Evolutionary conservation across 2,113 vertebrate genomes (phyloP), one percentile per base, ranked within the genome.

Genomic region (Rhynchomys soricoides): DNA sequence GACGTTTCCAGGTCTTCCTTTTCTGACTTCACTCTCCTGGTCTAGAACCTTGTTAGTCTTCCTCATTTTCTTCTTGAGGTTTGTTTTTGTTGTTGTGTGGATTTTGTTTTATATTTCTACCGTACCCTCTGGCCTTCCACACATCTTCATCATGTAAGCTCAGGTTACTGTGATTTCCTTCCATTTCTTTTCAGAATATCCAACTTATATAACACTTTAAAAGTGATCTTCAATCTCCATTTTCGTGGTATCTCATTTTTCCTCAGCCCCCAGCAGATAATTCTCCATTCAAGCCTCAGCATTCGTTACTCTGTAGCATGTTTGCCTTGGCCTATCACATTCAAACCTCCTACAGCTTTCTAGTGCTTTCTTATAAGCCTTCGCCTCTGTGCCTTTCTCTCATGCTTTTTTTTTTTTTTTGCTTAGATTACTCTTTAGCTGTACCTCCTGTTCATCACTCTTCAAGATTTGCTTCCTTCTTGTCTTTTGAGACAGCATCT

Each of bases 361-460:
- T 43, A 29, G 62, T 88, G 29, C 4, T 91, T 26, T 86, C 83
- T 77, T 74, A 86, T 1, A 81, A 59, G 40, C 86, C 70, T 89
- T 92, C 66, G 43, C 96, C 85, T 96, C 85, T 77, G 93, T 96
- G 96, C 97, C 95, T 98, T 97, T n/a, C 37, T 19, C 68, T 71
- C 70, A n/a, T 10, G 34, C 2, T 66, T 37, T 16, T 34, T 70
- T 0, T 87, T 78, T 13, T 50, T 26, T 55, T 77, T 90, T 52
- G 40, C 79, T 93, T 75, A 59, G 83, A 24, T 89, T 81, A 15
- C 34, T 74, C 75, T 94, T 70, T 92, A 71, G 71, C 78, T 5
- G 40, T 57, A 24, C 15, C 40, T 90, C 37, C 26, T 79, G 37
- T 75, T 85, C 66, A 68, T 55, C 77, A 92, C 68, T 78, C 66